phyloP scores from a whole-genome alignment of 2,113 vertebrate species.

The Tupaia chinensis region DNA sequence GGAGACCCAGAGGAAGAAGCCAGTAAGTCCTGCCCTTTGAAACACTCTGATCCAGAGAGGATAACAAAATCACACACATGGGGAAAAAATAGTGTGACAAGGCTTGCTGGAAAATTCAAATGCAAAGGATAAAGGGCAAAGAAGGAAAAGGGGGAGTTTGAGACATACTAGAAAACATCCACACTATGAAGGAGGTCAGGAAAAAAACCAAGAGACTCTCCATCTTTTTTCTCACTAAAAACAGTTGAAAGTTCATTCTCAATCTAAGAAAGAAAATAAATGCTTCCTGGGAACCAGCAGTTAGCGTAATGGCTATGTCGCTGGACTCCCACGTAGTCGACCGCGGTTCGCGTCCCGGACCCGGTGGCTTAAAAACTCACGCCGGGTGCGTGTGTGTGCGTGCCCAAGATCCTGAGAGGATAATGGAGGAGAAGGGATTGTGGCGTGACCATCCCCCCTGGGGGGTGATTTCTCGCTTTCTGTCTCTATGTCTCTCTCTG shows the following conservation, averaged over 20 bases:
- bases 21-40: slow-evolving; percentile 28
- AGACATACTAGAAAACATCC: slow-evolving; percentile 29
- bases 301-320: no score
- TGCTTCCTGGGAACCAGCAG: not conserved
- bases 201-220: not conserved
- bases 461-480: no score
- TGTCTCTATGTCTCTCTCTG: no score
- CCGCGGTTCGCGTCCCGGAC: no score
- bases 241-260: slow-evolving; percentile 71
- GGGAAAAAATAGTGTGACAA: slow-evolving; percentile 5
- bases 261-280: slow-evolving; percentile 52
- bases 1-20: slow-evolving; percentile 42
- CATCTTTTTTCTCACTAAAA: not conserved
- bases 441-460: no score
- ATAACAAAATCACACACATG: not conserved
- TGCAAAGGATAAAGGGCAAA: slow-evolving; percentile 73
- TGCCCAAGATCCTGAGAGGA: no score
- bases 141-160: not conserved
- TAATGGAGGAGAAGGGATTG: no score
- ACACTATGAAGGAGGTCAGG: not conserved
- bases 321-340: no score
- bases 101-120: slow-evolving; percentile 62
- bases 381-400: no score
- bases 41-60: not conserved
- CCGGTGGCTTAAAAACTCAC: no score